Evolutionary conservation across 2,888 invertebrate genomes (phyloP).

Genomic region (Serrognathus titanus): DNA sequence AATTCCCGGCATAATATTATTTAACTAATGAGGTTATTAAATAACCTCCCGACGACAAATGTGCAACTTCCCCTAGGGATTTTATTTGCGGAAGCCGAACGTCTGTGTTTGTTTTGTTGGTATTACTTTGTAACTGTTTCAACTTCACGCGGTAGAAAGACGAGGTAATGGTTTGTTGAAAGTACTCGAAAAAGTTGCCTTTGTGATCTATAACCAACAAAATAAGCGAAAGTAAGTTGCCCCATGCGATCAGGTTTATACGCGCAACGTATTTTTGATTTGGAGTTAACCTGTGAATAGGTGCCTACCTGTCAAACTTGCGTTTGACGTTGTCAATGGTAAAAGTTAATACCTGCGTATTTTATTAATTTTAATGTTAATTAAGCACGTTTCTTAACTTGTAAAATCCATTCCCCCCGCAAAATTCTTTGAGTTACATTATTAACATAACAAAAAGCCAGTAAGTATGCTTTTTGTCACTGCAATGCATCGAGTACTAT

Average conservation of each 20-base stretch:
- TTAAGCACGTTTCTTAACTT: background rate
- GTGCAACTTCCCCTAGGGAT: too few species aligned
- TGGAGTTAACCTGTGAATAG: background rate
- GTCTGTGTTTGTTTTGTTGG: too few species aligned
- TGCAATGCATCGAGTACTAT: background rate
- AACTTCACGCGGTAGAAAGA: conserved; percentile 13
- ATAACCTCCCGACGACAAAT: too few species aligned
- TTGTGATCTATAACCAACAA: conserved; percentile 2
- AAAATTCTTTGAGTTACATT: too few species aligned
- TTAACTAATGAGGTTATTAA: background rate
- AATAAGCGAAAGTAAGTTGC: conserved; percentile 7
- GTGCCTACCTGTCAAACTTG: conserved; percentile 12
- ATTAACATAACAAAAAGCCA: too few species aligned
- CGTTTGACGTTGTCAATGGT: conserved; percentile 16
- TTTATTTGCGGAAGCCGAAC: too few species aligned
- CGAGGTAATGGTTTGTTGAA: conserved; percentile 17
- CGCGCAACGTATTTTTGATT: background rate
- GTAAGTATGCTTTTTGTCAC: background rate
- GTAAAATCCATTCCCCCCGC: too few species aligned
- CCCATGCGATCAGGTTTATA: background rate
- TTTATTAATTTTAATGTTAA: background rate
- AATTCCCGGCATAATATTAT: conserved; percentile 23
- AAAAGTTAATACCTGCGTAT: background rate
- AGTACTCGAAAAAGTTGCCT: conserved; percentile 11
- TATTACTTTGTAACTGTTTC: background rate